phyloP scores from a whole-genome alignment of 1,140 invertebrate species.

The Pteromalus puparum region DNA sequence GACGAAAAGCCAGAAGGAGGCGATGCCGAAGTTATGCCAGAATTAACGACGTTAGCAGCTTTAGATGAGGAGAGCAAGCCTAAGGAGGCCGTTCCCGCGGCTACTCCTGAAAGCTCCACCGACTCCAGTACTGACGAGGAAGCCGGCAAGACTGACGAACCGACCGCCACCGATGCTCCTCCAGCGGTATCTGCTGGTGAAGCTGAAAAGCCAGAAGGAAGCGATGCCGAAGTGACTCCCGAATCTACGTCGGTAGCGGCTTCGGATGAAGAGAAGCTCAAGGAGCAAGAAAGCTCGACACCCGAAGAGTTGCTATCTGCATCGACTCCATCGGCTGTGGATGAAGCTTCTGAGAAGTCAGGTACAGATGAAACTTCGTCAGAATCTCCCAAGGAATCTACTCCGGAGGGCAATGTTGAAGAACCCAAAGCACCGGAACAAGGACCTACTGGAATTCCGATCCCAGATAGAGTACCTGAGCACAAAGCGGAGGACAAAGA shows the following conservation, averaged over 20 bases:
- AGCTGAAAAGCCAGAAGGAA: constrained; percentile 11
- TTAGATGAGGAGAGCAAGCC: background rate
- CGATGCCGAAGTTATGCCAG: background rate
- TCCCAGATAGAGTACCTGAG: constrained; percentile 64
- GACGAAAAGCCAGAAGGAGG: constrained; percentile 6
- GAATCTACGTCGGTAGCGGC: background rate
- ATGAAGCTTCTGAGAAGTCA: background rate
- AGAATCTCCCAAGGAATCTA: constrained; percentile 47
- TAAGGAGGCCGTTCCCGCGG: background rate
- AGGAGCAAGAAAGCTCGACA: background rate
- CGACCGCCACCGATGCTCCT: background rate
- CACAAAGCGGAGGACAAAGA: constrained; percentile 68
- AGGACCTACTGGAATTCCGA: constrained; percentile 62
- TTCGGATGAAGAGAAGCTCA: background rate
- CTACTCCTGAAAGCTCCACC: constrained; percentile 7
- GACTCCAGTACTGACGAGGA: constrained; percentile 40
- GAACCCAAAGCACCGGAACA: constrained; percentile 53
- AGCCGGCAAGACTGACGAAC: background rate
- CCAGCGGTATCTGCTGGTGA: background rate
- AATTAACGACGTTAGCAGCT: background rate
- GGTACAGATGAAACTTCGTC: background rate
- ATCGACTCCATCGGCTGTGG: background rate
- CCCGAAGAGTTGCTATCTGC: background rate
- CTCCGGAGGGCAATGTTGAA: constrained; percentile 36
- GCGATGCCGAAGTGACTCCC: background rate